A percentile compares a stretch with the other conserved stretches of the same genome.
Conservation (phyloP, 1,140 invertebrate species). For the Drosophila guanche region DNA sequence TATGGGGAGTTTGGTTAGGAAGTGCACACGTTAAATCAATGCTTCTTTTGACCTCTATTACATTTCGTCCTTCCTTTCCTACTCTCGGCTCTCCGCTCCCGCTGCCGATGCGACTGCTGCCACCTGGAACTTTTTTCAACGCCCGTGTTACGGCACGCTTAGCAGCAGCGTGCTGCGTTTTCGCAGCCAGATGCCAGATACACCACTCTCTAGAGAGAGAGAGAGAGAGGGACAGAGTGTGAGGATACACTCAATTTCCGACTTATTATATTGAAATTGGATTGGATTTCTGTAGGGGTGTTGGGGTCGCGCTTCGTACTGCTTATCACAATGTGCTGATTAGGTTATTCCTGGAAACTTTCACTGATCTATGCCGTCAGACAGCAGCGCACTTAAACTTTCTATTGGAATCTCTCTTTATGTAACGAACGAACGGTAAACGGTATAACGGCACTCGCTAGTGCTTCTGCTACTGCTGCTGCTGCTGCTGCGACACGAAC, state of each 20-base stretch:
- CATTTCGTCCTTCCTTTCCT: constrained; percentile 55
- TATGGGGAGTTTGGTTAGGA: constrained; percentile 36
- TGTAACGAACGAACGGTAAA: constrained; percentile 63
- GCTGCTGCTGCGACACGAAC: constrained; percentile 73
- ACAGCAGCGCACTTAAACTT: constrained; percentile 72
- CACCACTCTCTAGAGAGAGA: background rate
- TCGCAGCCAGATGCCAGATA: constrained; percentile 21
- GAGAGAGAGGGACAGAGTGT: too few relatives aligned
- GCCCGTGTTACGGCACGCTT: constrained; percentile 69
- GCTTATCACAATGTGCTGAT: constrained; percentile 52
- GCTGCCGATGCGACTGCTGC: constrained; percentile 34
- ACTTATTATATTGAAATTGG: too few relatives aligned
- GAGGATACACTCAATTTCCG: too few relatives aligned
- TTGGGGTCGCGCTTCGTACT: constrained; percentile 4
- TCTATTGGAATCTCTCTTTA: constrained; percentile 70
- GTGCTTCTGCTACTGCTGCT: constrained; percentile 59
- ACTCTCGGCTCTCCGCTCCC: constrained; percentile 33
- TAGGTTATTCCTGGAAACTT: constrained; percentile 11
- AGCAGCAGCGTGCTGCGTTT: constrained; percentile 10
- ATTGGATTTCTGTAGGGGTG: too few relatives aligned
- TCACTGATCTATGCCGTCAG: constrained; percentile 22
- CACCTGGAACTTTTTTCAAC: constrained; percentile 46
- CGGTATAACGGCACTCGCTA: constrained; percentile 55
- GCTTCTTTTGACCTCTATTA: constrained; percentile 82
- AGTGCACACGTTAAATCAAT: constrained; percentile 78